Conservation (phyloP, 2,888 invertebrate species). For the Limenitis camilla region DNA sequence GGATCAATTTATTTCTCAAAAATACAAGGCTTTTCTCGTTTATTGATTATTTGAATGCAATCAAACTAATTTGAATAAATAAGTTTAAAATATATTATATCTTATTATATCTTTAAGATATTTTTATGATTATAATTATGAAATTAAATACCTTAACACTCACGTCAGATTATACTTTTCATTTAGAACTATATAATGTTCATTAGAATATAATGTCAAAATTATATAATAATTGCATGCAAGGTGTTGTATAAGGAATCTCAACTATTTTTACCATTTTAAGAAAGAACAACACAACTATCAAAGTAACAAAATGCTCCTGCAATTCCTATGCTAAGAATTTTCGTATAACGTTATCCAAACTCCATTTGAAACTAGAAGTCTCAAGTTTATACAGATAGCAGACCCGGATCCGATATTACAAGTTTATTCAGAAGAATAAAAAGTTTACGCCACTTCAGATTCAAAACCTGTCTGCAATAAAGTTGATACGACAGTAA, state of each 20-base stretch:
- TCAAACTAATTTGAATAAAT: background rate
- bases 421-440: constrained; percentile 2
- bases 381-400: background rate
- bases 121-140: background rate
- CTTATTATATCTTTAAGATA: background rate
- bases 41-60: too few relatives aligned
- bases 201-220: too few relatives aligned
- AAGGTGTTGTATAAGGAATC: background rate
- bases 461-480: constrained; percentile 3
- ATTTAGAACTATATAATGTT: too few relatives aligned
- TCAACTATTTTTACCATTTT: background rate
- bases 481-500: constrained; percentile 10
- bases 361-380: constrained; percentile 2
- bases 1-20: too few relatives aligned
- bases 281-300: background rate
- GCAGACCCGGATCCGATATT: background rate
- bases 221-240: too few relatives aligned
- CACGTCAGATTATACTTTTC: too few relatives aligned
- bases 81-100: background rate
- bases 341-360: background rate
- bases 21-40: too few relatives aligned
- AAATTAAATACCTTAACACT: too few relatives aligned
- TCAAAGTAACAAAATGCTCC: background rate
- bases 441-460: constrained; percentile 2
- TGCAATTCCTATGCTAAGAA: background rate